Conservation (phyloP, 2,888 invertebrate genomes). For the Caenorhabditis sp. region DNA sequence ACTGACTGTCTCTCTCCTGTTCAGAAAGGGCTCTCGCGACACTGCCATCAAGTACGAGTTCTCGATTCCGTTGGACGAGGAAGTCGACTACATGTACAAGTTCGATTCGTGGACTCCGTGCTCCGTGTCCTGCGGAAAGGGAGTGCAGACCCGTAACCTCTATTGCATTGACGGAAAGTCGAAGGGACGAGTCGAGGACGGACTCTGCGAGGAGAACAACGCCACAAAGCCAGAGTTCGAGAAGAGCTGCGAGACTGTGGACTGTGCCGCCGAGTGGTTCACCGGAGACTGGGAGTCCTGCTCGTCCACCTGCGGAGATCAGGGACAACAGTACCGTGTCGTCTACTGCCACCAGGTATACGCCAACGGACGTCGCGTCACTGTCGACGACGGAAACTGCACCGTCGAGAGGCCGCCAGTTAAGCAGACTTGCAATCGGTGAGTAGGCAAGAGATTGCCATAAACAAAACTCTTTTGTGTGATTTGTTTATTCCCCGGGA, state of each 20-base stretch:
- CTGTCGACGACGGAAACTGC: slow-evolving; percentile 87
- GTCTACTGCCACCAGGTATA: slow-evolving; percentile 87
- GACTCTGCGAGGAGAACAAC: slow-evolving; percentile 85
- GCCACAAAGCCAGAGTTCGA: slow-evolving; percentile 85
- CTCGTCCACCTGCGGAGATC: slow-evolving; percentile 88
- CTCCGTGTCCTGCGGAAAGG: slow-evolving; percentile 91
- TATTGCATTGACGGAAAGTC: slow-evolving; percentile 87
- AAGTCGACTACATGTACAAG: slow-evolving; percentile 86
- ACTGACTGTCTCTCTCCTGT: slow-evolving; percentile 82
- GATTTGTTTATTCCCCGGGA: slow-evolving; percentile 32
- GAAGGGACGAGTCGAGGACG: slow-evolving; percentile 85
- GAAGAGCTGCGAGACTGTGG: slow-evolving; percentile 75
- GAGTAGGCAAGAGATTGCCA: slow-evolving; percentile 65
- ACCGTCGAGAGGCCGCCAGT: slow-evolving; percentile 81
- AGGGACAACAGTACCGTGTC: slow-evolving; percentile 81
- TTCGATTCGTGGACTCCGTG: slow-evolving; percentile 87
- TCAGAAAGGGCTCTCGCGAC: slow-evolving; percentile 85
- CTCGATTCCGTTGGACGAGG: slow-evolving; percentile 88
- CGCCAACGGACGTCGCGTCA: slow-evolving; percentile 85
- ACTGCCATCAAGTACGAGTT: slow-evolving; percentile 89
- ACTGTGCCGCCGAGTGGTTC: slow-evolving; percentile 83
- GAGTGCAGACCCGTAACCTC: slow-evolving; percentile 87
- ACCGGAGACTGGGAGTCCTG: slow-evolving; percentile 88
- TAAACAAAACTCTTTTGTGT: slow-evolving; percentile 26
- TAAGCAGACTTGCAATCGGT: slow-evolving; percentile 84